Evolutionary conservation across 1,140 invertebrate genomes (phyloP).

Genomic region (Homarus americanus): DNA sequence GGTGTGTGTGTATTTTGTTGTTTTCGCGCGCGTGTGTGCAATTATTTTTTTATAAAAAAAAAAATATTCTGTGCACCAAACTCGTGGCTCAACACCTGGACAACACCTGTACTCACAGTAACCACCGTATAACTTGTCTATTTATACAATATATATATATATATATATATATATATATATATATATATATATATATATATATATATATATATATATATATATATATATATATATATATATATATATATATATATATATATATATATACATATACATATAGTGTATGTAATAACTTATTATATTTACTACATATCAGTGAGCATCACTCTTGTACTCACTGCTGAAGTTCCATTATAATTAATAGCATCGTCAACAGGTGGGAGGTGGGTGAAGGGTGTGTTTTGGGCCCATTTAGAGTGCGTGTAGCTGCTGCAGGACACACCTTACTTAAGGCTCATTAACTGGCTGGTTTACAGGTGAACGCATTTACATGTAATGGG

Average conservation of each 20-base stretch:
- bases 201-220: slow-evolving; percentile 40
- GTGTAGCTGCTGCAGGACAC: neutral
- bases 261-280: neutral
- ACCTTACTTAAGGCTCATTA: neutral
- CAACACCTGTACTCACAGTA: too few relatives aligned
- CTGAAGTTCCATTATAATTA: neutral
- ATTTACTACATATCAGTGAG: too few relatives aligned
- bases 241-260: slow-evolving; percentile 1
- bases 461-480: neutral
- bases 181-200: slow-evolving; percentile 34
- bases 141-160: too few relatives aligned
- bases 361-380: neutral
- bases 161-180: slow-evolving; percentile 37
- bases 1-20: too few relatives aligned
- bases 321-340: neutral
- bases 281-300: too few relatives aligned
- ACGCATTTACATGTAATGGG: neutral
- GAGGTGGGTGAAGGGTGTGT: neutral
- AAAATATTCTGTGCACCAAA: too few relatives aligned
- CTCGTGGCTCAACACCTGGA: too few relatives aligned
- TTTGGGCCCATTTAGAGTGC: neutral
- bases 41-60: too few relatives aligned
- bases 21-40: too few relatives aligned
- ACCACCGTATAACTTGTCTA: too few relatives aligned
- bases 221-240: slow-evolving; percentile 13